These are phyloP conservation scores for Pluvianellus socialis DNA, from an alignment of 2,113 vertebrate genomes.

Conservation along the genomic window DNA sequence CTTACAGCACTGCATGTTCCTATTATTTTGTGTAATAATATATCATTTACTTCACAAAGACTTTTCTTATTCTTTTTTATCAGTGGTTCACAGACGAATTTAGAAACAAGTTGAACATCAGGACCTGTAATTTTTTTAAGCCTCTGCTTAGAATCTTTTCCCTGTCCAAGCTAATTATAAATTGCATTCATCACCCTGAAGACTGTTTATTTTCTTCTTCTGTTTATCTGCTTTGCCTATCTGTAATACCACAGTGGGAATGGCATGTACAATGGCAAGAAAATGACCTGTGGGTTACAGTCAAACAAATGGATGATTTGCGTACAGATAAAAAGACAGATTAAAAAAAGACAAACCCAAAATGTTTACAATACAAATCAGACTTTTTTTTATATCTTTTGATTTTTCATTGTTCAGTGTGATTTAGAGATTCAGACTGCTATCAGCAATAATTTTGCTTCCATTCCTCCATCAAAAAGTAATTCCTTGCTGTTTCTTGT, in stretches of 20 bases:
- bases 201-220: background rate
- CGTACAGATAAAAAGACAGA: background rate
- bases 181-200: background rate
- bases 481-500: background rate
- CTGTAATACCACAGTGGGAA: background rate
- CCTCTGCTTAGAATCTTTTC: background rate
- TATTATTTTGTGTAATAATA: slow-evolving; percentile 74
- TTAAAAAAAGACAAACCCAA: background rate
- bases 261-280: background rate
- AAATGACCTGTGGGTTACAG: background rate
- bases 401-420: background rate
- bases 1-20: slow-evolving; percentile 47
- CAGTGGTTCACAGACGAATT: slow-evolving; percentile 61
- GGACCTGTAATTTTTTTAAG: slow-evolving; percentile 43
- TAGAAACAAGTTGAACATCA: slow-evolving; percentile 48
- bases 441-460: background rate
- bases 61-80: slow-evolving; percentile 65
- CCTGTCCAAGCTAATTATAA: slow-evolving; percentile 11
- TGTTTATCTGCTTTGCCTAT: slow-evolving; percentile 20
- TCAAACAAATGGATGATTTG: background rate
- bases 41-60: slow-evolving; percentile 68
- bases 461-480: background rate
- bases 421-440: background rate
- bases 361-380: background rate
- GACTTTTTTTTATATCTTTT: background rate